A percentile compares a stretch with the other conserved stretches of the same genome.
Evolutionary conservation across 2,113 vertebrate genomes (phyloP).

Genomic region (Microtus pennsylvanicus): DNA sequence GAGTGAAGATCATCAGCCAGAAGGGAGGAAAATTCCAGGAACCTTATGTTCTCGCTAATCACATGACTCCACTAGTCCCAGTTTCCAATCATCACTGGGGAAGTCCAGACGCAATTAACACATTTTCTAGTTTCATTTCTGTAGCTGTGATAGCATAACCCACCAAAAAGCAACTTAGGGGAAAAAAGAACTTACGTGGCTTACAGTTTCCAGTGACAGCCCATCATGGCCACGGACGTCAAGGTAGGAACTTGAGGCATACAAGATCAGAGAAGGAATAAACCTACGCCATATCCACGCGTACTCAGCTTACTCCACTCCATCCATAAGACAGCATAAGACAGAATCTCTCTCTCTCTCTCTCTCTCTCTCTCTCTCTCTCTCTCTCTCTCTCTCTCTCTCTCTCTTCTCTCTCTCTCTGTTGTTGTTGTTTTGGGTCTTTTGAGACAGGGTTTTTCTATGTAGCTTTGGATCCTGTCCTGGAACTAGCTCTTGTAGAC

Average conservation of each 20-base stretch:
- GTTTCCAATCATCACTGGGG: not conserved
- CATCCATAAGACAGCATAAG: not conserved
- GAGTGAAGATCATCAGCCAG: not conserved
- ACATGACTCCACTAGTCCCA: not conserved
- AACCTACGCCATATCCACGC: no score
- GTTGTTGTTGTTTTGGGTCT: no score
- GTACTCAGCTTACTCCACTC: not conserved
- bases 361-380: no score
- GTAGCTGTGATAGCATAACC: no score
- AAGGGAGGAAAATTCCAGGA: not conserved
- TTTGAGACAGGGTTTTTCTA: no score
- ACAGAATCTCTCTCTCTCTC: no score
- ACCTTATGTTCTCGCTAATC: not conserved
- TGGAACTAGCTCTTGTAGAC: no score
- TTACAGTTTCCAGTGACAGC: not conserved
- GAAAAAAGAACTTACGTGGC: not conserved
- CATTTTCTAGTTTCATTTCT: not conserved
- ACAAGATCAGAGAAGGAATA: not conserved
- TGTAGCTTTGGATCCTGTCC: no score
- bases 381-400: no score
- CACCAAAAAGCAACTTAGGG: not conserved
- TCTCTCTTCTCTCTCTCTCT: no score
- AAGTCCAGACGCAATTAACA: not conserved
- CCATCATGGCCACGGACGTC: not conserved
- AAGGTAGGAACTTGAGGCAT: not conserved